Percentiles rank a stretch among this genome's conserved stretches.
Evolutionary conservation across 2,888 invertebrate genomes (phyloP).

Genomic region (Emmelina monodactyla): DNA sequence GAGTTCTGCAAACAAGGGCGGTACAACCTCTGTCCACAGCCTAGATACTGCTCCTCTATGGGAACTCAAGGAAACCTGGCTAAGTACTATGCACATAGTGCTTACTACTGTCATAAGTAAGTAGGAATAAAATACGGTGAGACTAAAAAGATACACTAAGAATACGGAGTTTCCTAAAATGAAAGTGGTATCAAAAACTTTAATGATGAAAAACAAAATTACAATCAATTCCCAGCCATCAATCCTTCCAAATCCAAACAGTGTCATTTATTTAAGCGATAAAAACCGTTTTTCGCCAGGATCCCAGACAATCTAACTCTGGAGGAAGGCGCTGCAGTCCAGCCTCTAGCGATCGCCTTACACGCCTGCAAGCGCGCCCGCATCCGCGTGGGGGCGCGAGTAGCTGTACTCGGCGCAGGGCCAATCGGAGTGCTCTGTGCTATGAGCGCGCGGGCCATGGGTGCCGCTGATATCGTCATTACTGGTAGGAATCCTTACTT

Average conservation of each 20-base stretch:
- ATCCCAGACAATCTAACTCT: conserved; percentile 86
- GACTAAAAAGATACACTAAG: too few relatives aligned
- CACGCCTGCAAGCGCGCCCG: conserved; percentile 89
- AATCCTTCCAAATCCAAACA: too few relatives aligned
- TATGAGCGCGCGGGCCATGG: conserved; percentile 83
- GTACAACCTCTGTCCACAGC: conserved; percentile 89
- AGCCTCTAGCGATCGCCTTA: conserved; percentile 92
- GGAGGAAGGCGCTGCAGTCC: conserved; percentile 93
- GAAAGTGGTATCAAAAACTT: too few relatives aligned
- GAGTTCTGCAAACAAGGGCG: conserved; percentile 81
- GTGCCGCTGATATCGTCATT: conserved; percentile 78
- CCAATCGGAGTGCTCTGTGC: conserved; percentile 87
- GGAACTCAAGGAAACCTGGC: conserved; percentile 86
- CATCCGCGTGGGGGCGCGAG: conserved; percentile 72
- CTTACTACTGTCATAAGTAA: conserved; percentile 87
- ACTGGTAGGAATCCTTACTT: conserved; percentile 75
- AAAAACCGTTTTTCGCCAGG: conserved; percentile 62
- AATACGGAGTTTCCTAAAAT: too few relatives aligned
- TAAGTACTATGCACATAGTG: conserved; percentile 86
- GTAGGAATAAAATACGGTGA: conserved; percentile 13
- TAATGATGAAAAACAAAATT: too few relatives aligned
- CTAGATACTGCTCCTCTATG: conserved; percentile 89
- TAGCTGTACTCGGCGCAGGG: conserved; percentile 83
- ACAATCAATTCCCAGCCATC: too few relatives aligned
- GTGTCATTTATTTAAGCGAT: too few relatives aligned